phyloP scores from a whole-genome alignment of 1,140 invertebrate species.

The Scaptomyza pallida region DNA sequence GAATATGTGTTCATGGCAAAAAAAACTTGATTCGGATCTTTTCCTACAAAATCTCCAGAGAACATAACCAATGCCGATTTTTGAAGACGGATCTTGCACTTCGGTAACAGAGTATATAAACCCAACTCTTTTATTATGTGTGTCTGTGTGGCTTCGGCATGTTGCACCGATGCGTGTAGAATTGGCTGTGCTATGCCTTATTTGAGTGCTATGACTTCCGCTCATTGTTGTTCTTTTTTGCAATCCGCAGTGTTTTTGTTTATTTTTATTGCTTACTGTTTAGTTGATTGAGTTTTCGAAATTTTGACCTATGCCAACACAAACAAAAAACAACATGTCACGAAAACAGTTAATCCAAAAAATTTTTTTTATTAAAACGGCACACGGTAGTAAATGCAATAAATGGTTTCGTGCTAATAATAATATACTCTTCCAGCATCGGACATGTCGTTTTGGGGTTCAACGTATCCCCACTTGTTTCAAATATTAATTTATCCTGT shows the following conservation, averaged over 20 bases:
- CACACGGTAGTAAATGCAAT: no score
- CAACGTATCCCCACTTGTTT: no score
- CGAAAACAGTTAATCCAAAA: slow-evolving; percentile 45
- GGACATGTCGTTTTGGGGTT: no score
- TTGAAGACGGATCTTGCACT: no score
- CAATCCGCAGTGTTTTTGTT: neutral
- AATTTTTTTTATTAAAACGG: slow-evolving; percentile 36
- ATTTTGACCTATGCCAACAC: slow-evolving; percentile 58
- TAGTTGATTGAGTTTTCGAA: slow-evolving; percentile 58
- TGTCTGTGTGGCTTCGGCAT: slow-evolving; percentile 53
- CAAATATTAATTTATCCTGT: slow-evolving; percentile 40
- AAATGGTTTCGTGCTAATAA: no score
- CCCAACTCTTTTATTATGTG: slow-evolving; percentile 65
- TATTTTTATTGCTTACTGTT: slow-evolving; percentile 58
- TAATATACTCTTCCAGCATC: no score
- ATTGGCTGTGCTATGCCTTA: slow-evolving; percentile 42
- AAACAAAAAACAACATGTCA: slow-evolving; percentile 19
- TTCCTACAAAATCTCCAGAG: no score
- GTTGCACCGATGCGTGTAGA: slow-evolving; percentile 36
- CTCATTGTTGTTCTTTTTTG: slow-evolving; percentile 22
- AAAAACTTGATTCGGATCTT: no score
- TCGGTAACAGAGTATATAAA: no score
- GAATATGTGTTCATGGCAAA: no score
- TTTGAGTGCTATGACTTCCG: slow-evolving; percentile 66
- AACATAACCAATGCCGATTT: no score